Evolutionary conservation across 2,888 invertebrate species (phyloP).

Genomic region (Pseudoips prasinana): DNA sequence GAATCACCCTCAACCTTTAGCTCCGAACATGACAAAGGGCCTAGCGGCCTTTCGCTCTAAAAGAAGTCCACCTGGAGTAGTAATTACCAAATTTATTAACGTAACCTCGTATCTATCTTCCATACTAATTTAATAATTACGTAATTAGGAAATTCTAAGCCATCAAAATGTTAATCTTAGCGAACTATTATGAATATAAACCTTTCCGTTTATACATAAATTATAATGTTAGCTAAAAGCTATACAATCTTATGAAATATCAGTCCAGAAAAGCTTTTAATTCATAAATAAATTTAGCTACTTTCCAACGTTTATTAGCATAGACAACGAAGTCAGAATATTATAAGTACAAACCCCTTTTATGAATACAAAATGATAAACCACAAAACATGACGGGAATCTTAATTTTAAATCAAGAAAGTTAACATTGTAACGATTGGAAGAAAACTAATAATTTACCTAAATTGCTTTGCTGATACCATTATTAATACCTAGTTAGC

Average conservation of each 20-base stretch:
- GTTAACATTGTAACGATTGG: slow-evolving; percentile 11
- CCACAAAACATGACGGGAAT: slow-evolving; percentile 8
- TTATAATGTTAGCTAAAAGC: too few species aligned
- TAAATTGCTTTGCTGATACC: slow-evolving; percentile 9
- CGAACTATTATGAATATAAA: too few species aligned
- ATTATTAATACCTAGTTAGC: slow-evolving; percentile 13
- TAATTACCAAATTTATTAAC: too few species aligned
- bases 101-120: too few species aligned
- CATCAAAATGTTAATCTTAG: too few species aligned
- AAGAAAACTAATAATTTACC: slow-evolving; percentile 7
- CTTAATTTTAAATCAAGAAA: slow-evolving; percentile 5
- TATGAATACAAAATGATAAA: slow-evolving; percentile 10
- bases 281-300: slow-evolving; percentile 3
- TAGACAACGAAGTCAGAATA: neutral
- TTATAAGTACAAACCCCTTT: slow-evolving; percentile 2
- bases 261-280: neutral
- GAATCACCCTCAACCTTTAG: too few species aligned
- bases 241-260: slow-evolving; percentile 7
- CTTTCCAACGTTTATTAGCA: neutral
- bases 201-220: too few species aligned
- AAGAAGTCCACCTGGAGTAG: too few species aligned
- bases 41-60: too few species aligned
- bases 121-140: too few species aligned
- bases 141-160: too few species aligned
- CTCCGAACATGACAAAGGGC: too few species aligned